Conservation (phyloP, 2,888 invertebrate species). For the Ornithoptera alexandrae region DNA sequence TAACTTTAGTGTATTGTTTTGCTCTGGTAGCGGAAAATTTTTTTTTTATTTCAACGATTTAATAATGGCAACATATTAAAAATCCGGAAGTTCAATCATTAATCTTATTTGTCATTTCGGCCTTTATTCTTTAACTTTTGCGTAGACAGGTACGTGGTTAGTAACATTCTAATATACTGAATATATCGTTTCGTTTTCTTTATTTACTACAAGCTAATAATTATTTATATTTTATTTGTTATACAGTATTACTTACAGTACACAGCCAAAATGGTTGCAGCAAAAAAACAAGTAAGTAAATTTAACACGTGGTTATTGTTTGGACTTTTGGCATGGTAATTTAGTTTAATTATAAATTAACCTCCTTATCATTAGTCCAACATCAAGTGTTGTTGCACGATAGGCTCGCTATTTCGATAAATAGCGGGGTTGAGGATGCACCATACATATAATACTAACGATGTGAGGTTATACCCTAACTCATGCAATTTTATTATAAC, state of each 20-base stretch:
- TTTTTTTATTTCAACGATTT: too few relatives aligned
- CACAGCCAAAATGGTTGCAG: conserved; percentile 85
- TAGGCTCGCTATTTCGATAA: conserved; percentile 67
- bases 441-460: conserved; percentile 43
- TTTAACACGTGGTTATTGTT: conserved; percentile 46
- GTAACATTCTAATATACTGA: neutral
- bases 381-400: conserved; percentile 59
- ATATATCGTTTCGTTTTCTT: neutral
- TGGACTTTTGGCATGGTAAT: conserved; percentile 57
- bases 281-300: conserved; percentile 88
- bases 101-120: neutral
- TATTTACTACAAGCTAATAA: neutral
- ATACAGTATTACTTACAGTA: conserved; percentile 44
- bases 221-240: neutral
- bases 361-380: conserved; percentile 53
- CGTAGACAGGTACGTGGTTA: conserved; percentile 8
- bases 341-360: conserved; percentile 42
- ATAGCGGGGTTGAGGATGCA: conserved; percentile 70
- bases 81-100: too few relatives aligned
- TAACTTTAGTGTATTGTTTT: too few relatives aligned
- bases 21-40: too few relatives aligned
- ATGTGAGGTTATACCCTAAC: conserved; percentile 32
- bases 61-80: too few relatives aligned
- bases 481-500: too few relatives aligned
- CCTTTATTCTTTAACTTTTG: conserved; percentile 20